Evolutionary conservation across 2,888 invertebrate species (phyloP).

Genomic region (Apotomis turbidana): DNA sequence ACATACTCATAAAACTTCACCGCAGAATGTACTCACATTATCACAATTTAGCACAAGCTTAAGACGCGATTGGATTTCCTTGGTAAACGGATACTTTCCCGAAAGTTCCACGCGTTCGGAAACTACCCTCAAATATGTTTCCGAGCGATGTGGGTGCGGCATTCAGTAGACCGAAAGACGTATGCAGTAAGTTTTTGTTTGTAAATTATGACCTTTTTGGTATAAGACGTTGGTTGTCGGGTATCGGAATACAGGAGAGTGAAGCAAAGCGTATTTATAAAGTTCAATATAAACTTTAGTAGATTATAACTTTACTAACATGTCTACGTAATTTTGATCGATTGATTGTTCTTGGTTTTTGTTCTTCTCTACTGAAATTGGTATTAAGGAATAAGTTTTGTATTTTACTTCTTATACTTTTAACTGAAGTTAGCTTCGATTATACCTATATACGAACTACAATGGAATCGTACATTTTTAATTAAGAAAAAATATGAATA

Average conservation of each 20-base stretch:
- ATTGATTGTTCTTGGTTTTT: not conserved
- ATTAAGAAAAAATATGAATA: too few species aligned
- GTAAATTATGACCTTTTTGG: not conserved
- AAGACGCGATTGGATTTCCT: constrained; percentile 21
- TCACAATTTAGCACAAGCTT: constrained; percentile 21
- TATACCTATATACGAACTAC: too few species aligned
- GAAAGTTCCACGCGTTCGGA: not conserved
- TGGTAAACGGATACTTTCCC: constrained; percentile 29
- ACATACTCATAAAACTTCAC: not conserved
- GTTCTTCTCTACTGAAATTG: too few species aligned
- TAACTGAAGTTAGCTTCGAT: too few species aligned
- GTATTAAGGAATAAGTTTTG: too few species aligned
- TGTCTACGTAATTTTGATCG: not conserved
- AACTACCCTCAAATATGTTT: constrained; percentile 21
- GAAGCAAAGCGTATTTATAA: not conserved
- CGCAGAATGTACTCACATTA: constrained; percentile 13
- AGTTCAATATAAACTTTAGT: not conserved
- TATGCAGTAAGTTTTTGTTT: not conserved
- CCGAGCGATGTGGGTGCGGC: not conserved
- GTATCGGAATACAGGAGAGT: constrained; percentile 8
- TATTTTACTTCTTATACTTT: too few species aligned
- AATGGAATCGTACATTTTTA: too few species aligned
- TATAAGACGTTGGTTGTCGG: not conserved
- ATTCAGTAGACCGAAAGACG: not conserved
- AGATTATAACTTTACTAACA: not conserved